A percentile compares a stretch with the other conserved stretches of the same genome.
These are phyloP conservation scores for Salarias fasciatus DNA, from an alignment of 2,797 vertebrate genomes.

Conservation along the genomic window DNA sequence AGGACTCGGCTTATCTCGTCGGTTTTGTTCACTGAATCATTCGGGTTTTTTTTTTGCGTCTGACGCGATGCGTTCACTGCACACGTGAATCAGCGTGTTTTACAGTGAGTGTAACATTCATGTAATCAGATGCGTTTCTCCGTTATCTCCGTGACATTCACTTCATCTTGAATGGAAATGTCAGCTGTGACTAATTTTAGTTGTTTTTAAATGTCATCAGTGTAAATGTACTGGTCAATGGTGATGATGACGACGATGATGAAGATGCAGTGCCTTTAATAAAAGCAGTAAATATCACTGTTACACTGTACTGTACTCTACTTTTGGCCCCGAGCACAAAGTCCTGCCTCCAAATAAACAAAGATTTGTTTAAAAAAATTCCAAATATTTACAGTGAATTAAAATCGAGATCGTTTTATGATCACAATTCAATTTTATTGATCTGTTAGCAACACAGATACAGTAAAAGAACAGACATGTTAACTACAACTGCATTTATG, in stretches of 20 bases:
- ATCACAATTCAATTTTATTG: too few relatives aligned
- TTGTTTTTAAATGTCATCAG: conserved; percentile 4
- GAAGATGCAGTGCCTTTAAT: conserved; percentile 3
- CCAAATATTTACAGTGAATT: too few relatives aligned
- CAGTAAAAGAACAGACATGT: too few relatives aligned
- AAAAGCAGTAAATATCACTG: conserved; percentile 16
- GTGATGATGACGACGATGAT: neutral
- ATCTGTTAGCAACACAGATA: too few relatives aligned
- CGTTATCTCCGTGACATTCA: conserved; percentile 2
- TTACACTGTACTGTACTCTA: neutral
- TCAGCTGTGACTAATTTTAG: conserved; percentile 24
- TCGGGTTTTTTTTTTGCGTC: neutral
- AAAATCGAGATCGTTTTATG: too few relatives aligned
- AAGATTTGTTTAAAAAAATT: too few relatives aligned
- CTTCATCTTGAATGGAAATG: conserved; percentile 8
- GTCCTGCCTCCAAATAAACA: neutral
- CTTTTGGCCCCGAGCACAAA: neutral
- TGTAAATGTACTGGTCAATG: neutral
- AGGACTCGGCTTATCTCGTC: too few relatives aligned
- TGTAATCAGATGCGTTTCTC: neutral
- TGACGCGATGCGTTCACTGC: neutral
- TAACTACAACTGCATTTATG: too few relatives aligned
- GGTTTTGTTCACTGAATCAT: too few relatives aligned
- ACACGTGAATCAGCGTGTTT: conserved; percentile 4
- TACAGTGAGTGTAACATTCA: neutral